phyloP scores from a whole-genome alignment of 2,113 vertebrate genomes.

The Sander vitreus region DNA sequence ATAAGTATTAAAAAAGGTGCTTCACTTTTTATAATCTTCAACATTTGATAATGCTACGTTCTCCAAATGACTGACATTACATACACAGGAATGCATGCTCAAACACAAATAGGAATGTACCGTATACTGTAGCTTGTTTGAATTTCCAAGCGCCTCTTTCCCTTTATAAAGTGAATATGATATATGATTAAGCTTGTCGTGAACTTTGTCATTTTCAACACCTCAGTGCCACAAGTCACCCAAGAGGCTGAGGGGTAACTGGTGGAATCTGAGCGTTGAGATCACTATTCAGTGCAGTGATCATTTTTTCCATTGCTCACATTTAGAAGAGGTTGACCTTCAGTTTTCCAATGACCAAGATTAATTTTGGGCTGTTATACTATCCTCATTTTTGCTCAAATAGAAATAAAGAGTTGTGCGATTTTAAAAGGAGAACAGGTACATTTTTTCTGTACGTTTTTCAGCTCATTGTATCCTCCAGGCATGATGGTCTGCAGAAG shows the following conservation, averaged over 20 bases:
- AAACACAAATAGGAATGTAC: conserved; percentile 13
- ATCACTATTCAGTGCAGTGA: conserved; percentile 30
- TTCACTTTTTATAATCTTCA: background rate
- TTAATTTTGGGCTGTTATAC: background rate
- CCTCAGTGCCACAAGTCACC: conserved; percentile 21
- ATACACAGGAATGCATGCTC: background rate
- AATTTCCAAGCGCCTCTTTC: conserved; percentile 23
- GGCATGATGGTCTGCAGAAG: conserved; percentile 41
- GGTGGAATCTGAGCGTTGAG: conserved; percentile 33
- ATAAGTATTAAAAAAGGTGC: background rate
- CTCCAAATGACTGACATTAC: background rate
- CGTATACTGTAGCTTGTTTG: background rate
- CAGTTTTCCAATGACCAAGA: background rate
- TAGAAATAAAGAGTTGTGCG: too few relatives aligned
- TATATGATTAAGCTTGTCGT: conserved; percentile 32
- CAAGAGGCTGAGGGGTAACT: conserved; percentile 38
- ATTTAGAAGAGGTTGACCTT: conserved; percentile 18
- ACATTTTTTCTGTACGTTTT: conserved; percentile 18
- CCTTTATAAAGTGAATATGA: conserved; percentile 47
- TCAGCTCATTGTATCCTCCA: conserved; percentile 30
- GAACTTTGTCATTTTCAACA: conserved; percentile 71
- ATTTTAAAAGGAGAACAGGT: background rate
- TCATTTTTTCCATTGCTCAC: conserved; percentile 3
- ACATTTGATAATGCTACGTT: background rate
- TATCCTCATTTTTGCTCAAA: too few relatives aligned